Evolutionary conservation across 2,888 invertebrate species (phyloP).

Genomic region (Willowsia nigromaculata): DNA sequence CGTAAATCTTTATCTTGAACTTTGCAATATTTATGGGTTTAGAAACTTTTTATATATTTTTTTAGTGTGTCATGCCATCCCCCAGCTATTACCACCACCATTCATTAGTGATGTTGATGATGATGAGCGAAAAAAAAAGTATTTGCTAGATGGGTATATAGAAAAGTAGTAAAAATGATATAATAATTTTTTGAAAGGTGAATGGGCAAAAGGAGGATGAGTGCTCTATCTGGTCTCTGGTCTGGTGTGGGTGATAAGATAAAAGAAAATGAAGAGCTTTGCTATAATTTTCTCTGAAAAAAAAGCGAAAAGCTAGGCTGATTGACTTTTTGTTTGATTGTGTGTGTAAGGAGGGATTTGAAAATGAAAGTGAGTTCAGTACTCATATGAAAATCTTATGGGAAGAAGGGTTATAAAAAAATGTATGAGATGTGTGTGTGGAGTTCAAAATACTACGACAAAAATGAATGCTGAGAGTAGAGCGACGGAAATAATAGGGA

Average conservation of each 20-base stretch:
- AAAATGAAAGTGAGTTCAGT: conserved; percentile 67
- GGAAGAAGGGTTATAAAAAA: conserved; percentile 8
- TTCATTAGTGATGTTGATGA: conserved; percentile 22
- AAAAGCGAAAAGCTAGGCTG: neutral
- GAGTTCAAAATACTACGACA: conserved; percentile 65
- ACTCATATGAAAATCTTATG: neutral
- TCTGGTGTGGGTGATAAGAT: conserved; percentile 67
- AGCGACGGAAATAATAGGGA: neutral
- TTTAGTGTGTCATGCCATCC: conserved; percentile 24
- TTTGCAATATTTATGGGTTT: conserved; percentile 67
- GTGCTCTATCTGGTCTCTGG: too few species aligned
- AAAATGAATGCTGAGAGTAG: neutral
- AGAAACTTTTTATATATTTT: conserved; percentile 66
- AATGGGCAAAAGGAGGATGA: conserved; percentile 16
- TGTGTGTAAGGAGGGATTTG: conserved; percentile 37
- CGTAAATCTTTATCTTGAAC: conserved; percentile 70
- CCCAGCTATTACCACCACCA: too few species aligned
- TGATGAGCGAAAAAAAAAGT: neutral
- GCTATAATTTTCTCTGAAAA: neutral
- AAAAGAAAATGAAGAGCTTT: conserved; percentile 19
- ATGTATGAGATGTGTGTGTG: neutral
- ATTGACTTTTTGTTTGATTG: conserved; percentile 14
- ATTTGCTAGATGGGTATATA: neutral
- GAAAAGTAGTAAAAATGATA: neutral
- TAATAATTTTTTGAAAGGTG: conserved; percentile 24